phyloP scores from a whole-genome alignment of 2,113 vertebrate genomes.

The Salvelinus sp. region DNA sequence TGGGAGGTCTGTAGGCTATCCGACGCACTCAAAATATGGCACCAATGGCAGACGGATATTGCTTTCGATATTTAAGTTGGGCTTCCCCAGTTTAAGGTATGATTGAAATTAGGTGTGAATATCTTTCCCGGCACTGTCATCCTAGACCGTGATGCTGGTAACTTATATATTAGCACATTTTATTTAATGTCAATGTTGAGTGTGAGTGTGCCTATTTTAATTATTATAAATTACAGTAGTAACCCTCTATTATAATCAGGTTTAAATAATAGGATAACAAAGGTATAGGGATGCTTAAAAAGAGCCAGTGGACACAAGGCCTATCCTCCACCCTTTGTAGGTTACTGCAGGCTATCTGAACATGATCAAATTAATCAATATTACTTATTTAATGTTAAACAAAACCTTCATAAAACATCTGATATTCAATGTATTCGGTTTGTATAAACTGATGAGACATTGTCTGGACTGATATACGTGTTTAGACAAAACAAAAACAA shows the following conservation, averaged over 20 bases:
- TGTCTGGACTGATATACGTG: neutral
- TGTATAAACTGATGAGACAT: too few species aligned
- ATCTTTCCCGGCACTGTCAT: conserved; percentile 14
- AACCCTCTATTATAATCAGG: conserved; percentile 5
- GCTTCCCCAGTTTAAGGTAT: conserved; percentile 69
- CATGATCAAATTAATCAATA: conserved; percentile 23
- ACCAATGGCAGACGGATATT: conserved; percentile 64
- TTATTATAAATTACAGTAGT: conserved; percentile 13
- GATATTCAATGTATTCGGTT: neutral
- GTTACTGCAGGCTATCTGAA: conserved; percentile 32
- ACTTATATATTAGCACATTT: neutral
- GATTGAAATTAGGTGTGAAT: conserved; percentile 28
- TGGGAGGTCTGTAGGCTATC: conserved; percentile 50
- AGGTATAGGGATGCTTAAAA: conserved; percentile 40
- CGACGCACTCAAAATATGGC: conserved; percentile 58
- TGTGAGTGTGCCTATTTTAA: conserved; percentile 12
- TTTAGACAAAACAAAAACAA: neutral
- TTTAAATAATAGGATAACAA: conserved; percentile 41
- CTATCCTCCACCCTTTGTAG: conserved; percentile 60
- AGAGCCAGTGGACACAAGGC: conserved; percentile 42
- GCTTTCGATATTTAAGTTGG: conserved; percentile 59
- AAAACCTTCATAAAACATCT: neutral
- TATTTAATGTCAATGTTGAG: conserved; percentile 2
- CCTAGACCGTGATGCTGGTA: conserved; percentile 10
- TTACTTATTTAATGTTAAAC: neutral